Percentiles rank a stretch among this genome's conserved stretches.
These are phyloP conservation scores for Platynereis dumerilii DNA, from an alignment of 2,888 invertebrate species.

Conservation along the genomic window DNA sequence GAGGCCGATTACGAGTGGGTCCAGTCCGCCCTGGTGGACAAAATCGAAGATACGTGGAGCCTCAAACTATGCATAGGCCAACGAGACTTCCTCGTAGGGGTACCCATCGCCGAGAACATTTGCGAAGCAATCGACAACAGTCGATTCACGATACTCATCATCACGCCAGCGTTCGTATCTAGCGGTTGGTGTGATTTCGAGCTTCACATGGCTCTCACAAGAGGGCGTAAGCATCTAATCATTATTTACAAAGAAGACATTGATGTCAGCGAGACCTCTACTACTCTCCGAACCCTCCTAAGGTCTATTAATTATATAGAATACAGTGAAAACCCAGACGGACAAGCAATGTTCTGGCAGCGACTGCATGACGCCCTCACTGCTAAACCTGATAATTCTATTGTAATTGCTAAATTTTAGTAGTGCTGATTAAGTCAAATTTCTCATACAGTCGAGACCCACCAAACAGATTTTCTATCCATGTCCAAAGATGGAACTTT, in stretches of 20 bases:
- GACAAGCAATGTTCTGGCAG: conserved; percentile 1
- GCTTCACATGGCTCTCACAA: conserved; percentile 4
- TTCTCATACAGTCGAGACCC: too few relatives aligned
- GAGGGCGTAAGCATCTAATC: not conserved
- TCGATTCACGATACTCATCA: not conserved
- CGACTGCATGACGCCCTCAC: not conserved
- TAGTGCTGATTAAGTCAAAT: too few relatives aligned
- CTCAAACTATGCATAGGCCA: not conserved
- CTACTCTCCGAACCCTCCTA: not conserved
- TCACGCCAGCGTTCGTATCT: not conserved
- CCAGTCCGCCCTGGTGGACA: not conserved
- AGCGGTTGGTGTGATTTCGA: conserved; percentile 4
- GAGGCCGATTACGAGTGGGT: conserved; percentile 5
- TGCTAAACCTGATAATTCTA: too few relatives aligned
- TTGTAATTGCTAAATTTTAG: too few relatives aligned
- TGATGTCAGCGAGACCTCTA: not conserved
- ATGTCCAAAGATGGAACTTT: too few relatives aligned
- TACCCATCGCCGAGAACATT: conserved; percentile 1
- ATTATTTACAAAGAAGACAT: not conserved
- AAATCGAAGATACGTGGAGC: not conserved
- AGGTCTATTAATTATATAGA: not conserved
- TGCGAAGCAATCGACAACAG: conserved; percentile 4
- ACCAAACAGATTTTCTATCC: too few relatives aligned
- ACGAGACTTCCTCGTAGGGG: not conserved
- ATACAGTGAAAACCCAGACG: not conserved